These are phyloP conservation scores for Orthosia incerta DNA, from an alignment of 2,888 invertebrate genomes.

Conservation along the genomic window DNA sequence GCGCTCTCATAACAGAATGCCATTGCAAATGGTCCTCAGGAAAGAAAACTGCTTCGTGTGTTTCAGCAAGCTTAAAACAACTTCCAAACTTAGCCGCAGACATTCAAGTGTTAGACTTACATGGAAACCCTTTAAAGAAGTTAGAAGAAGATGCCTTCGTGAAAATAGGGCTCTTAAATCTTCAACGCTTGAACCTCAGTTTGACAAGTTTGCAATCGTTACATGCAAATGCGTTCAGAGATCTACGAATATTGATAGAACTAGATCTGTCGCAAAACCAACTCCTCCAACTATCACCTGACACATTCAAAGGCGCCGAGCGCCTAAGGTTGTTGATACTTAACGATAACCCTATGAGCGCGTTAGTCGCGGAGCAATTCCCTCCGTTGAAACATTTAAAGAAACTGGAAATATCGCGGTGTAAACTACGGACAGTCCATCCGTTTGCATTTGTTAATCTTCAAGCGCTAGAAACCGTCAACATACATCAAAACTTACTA, in stretches of 20 bases:
- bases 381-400: conserved; percentile 95
- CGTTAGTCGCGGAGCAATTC: conserved; percentile 94
- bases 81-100: conserved; percentile 92
- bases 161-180: conserved; percentile 94
- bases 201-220: conserved; percentile 93
- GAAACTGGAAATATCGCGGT: conserved; percentile 95
- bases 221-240: conserved; percentile 95
- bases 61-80: conserved; percentile 93
- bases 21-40: conserved; percentile 98
- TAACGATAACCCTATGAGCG: conserved; percentile 95
- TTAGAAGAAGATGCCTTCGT: conserved; percentile 95
- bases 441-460: conserved; percentile 94
- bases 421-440: conserved; percentile 94
- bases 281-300: conserved; percentile 93
- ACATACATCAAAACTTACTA: conserved; percentile 95
- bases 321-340: conserved; percentile 94
- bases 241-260: conserved; percentile 96
- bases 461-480: conserved; percentile 94
- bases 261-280: conserved; percentile 96
- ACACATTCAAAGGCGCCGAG: conserved; percentile 96
- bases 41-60: conserved; percentile 96
- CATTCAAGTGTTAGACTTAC: conserved; percentile 94
- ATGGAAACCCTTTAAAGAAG: conserved; percentile 94
- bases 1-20: conserved; percentile 93
- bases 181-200: conserved; percentile 95